phyloP scores from a whole-genome alignment of 1,140 invertebrate species.

The Pseudoatta argentina region DNA sequence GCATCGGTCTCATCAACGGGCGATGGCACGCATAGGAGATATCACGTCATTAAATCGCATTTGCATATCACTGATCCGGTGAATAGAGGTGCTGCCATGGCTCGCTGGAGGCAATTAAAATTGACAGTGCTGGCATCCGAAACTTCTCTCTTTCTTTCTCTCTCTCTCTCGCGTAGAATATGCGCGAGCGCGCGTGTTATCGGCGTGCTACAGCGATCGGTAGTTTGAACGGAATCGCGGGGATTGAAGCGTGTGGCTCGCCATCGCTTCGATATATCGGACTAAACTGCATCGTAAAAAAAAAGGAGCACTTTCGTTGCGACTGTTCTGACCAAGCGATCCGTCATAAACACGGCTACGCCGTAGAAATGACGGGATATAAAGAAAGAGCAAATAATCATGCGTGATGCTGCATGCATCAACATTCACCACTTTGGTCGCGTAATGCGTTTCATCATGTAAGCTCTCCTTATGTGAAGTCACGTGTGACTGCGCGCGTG shows the following conservation, averaged over 20 bases:
- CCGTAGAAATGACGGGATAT: constrained; percentile 49
- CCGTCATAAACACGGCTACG: constrained; percentile 47
- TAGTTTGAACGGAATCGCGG: constrained; percentile 62
- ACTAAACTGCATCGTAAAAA: constrained; percentile 43
- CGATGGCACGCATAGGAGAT: constrained; percentile 73
- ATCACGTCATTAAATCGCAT: constrained; percentile 84
- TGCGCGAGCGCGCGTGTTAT: constrained; percentile 66
- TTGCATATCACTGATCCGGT: constrained; percentile 82
- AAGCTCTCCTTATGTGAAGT: constrained; percentile 70
- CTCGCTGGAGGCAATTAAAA: constrained; percentile 82
- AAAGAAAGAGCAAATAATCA: constrained; percentile 66
- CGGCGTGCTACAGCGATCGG: constrained; percentile 67
- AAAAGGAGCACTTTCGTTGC: constrained; percentile 53
- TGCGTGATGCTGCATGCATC: constrained; percentile 69
- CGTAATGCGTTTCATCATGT: constrained; percentile 20
- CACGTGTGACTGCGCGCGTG: constrained; percentile 59
- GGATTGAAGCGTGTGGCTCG: constrained; percentile 45
- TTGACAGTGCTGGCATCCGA: constrained; percentile 75
- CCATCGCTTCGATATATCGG: constrained; percentile 63
- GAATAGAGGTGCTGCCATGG: constrained; percentile 77
- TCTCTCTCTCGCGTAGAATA: constrained; percentile 36
- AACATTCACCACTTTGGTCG: constrained; percentile 53
- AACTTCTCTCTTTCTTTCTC: constrained; percentile 55
- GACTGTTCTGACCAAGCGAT: constrained; percentile 16
- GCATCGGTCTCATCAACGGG: constrained; percentile 69